A percentile compares a stretch with the other conserved stretches of the same genome.
phyloP scores from a whole-genome alignment of 2,113 vertebrate species.

The Eleginops maclovinus region DNA sequence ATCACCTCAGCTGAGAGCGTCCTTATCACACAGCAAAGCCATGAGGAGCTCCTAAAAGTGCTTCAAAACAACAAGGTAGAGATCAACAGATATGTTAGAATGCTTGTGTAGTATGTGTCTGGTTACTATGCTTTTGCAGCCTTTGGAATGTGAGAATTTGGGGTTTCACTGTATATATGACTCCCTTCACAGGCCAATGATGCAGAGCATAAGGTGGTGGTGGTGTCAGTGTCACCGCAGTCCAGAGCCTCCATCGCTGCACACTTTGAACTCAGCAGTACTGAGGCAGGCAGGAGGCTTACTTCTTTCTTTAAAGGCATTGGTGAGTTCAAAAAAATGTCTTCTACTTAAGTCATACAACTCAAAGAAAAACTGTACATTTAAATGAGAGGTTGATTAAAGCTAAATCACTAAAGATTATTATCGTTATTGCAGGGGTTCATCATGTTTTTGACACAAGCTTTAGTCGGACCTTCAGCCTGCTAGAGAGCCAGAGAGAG shows the following conservation, averaged over 20 bases:
- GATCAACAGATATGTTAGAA: neutral
- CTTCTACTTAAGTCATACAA: neutral
- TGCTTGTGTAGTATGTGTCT: neutral
- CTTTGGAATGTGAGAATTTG: neutral
- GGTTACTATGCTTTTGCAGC: neutral
- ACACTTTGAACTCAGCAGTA: slow-evolving; percentile 83
- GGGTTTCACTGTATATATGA: neutral
- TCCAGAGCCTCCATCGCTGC: slow-evolving; percentile 93
- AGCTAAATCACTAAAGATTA: neutral
- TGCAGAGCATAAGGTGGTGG: slow-evolving; percentile 85
- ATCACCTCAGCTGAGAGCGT: slow-evolving; percentile 96
- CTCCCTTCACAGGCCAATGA: slow-evolving; percentile 46
- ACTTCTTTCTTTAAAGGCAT: slow-evolving; percentile 90
- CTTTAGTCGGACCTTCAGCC: slow-evolving; percentile 94
- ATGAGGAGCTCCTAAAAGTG: slow-evolving; percentile 88
- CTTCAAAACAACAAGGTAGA: slow-evolving; percentile 88
- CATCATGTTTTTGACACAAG: slow-evolving; percentile 93
- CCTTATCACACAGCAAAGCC: slow-evolving; percentile 94
- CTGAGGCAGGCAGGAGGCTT: slow-evolving; percentile 88
- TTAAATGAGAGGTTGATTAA: neutral
- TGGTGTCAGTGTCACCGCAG: slow-evolving; percentile 94
- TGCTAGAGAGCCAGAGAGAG: slow-evolving; percentile 93
- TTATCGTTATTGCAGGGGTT: slow-evolving; percentile 83
- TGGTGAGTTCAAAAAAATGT: slow-evolving; percentile 80
- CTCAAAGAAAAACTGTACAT: neutral